Base-by-base conservation (phyloP, 2,113 vertebrate species). In the Gobius niger region DNA sequence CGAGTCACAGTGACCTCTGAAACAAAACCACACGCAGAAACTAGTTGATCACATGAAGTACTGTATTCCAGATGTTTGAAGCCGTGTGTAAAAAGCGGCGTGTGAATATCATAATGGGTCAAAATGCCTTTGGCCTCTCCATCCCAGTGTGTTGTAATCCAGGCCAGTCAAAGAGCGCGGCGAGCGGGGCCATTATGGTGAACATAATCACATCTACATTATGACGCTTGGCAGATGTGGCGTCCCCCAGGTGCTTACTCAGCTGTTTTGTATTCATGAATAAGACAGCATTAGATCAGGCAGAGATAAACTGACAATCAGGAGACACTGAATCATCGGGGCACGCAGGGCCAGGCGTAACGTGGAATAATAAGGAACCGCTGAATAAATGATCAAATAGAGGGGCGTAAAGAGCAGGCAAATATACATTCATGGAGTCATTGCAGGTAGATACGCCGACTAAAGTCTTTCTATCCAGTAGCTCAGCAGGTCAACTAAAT, bases 181-280 rank as follows among this genome's bases (percentile, higher is more conserved):
- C 75, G 78, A 82, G 76, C 24, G 44, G 66, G 24, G 16, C 65
- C 66, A 16, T 54, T 67, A 57, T 10, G 68, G 77, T 61, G 71
- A 75, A 80, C 71, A 18, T 77, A 84, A 82, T 87, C 84, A 71
- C 70, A 86, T 84, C 74, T 74, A 68, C 70, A 65, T 63, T 69
- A 82, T 72, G 67, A 16, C 47, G 72, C 76, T 85, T 70, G 65
- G 82, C 83, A 85, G 77, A 85, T 82, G 85, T 67, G 82, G 49
- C 41, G 63, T 72, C 63, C 77, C 78, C 67, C 67, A 78, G 72
- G 75, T 75, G 62, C 52, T 75, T 65, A 68, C 67, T 57, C 76
- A 60, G 66, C 68, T 77, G 80, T 72, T 86, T 70, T 81, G 78
- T 78, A 75, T 85, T 82, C 82, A 71, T 68, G 68, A 82, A 78